phyloP scores from a whole-genome alignment of 2,113 vertebrate species.

The Ginglymostoma cirratum region DNA sequence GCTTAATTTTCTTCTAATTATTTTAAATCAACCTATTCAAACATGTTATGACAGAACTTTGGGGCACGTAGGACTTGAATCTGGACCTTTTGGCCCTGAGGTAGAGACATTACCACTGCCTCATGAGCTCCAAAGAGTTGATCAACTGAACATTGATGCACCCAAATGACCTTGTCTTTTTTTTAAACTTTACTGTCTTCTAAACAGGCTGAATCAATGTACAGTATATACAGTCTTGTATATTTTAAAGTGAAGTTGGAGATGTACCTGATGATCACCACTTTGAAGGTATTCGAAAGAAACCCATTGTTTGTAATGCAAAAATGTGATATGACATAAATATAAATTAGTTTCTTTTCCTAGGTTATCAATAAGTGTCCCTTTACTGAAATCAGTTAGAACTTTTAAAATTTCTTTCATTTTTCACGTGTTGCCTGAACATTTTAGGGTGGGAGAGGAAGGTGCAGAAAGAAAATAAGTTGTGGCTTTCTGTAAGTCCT shows the following conservation, averaged over 20 bases:
- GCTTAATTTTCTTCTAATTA: not conserved
- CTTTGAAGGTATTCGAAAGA: not conserved
- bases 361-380: not conserved
- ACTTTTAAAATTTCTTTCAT: conserved; percentile 2
- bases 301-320: not conserved
- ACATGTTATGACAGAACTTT: too few species aligned
- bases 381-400: not conserved
- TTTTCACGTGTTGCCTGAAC: not conserved
- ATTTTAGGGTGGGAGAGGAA: not conserved
- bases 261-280: not conserved
- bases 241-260: not conserved
- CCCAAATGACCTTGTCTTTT: too few species aligned
- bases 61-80: too few species aligned
- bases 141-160: too few species aligned
- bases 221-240: not conserved
- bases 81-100: too few species aligned
- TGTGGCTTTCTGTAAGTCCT: not conserved
- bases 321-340: not conserved
- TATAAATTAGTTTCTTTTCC: not conserved
- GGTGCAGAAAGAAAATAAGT: not conserved
- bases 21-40: too few species aligned
- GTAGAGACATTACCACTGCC: too few species aligned
- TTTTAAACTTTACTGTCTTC: too few species aligned
- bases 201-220: not conserved
- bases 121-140: too few species aligned